Evolutionary conservation across 1,140 invertebrate species (phyloP).

Genomic region (Paramacrobiotus metropolitanus): DNA sequence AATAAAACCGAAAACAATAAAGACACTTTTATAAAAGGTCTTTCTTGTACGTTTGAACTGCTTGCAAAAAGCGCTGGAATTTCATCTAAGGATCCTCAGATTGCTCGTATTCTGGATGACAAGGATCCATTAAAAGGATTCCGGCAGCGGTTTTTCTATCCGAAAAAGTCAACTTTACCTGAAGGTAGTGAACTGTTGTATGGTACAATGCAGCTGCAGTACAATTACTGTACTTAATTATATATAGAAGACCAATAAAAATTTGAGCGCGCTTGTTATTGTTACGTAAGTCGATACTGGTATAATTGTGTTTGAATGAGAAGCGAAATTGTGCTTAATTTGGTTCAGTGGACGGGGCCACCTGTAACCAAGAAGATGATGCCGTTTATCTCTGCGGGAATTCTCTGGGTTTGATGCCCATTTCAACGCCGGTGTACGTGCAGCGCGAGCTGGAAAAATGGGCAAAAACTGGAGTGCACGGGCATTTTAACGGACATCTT

Average conservation of each 20-base stretch:
- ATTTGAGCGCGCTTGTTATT: background rate
- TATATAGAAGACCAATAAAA: background rate
- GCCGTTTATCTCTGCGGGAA: conserved; percentile 33
- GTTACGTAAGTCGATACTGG: too few relatives aligned
- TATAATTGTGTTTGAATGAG: background rate
- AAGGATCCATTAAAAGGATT: conserved; percentile 21
- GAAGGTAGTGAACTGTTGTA: conserved; percentile 18
- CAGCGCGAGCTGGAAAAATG: conserved; percentile 26
- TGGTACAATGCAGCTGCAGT: too few relatives aligned
- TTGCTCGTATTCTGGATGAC: conserved; percentile 18
- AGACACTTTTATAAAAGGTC: background rate
- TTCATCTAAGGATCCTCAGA: background rate
- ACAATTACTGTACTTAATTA: background rate
- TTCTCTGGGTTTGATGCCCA: conserved; percentile 30
- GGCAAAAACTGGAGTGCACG: conserved; percentile 25
- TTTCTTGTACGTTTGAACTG: background rate
- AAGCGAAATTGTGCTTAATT: background rate
- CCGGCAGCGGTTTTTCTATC: conserved; percentile 22
- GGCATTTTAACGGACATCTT: conserved; percentile 24
- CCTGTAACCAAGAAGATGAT: conserved; percentile 24
- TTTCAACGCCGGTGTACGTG: conserved; percentile 20
- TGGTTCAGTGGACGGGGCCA: conserved; percentile 18
- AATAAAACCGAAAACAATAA: too few relatives aligned
- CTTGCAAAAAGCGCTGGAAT: background rate
- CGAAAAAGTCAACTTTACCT: conserved; percentile 23